Percentiles rank a stretch among this genome's conserved stretches.
phyloP scores from a whole-genome alignment of 2,888 invertebrate species.

The Linnaemya vulpina region DNA sequence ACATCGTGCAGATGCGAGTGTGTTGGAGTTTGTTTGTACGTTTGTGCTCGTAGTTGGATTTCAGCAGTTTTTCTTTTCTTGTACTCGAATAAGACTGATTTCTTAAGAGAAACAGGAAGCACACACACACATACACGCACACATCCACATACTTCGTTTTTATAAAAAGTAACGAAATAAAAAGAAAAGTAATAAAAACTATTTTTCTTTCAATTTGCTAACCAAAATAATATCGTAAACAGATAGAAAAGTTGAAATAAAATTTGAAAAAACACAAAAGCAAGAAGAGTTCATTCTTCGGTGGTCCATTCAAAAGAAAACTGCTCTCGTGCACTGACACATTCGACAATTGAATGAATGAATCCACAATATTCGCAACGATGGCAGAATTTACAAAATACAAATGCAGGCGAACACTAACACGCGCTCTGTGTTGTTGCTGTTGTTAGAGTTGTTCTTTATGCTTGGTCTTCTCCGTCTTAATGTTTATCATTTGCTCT shows the following conservation, averaged over 20 bases:
- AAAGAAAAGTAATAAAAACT: constrained; percentile 9
- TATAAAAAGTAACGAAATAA: not conserved
- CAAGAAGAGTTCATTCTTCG: constrained; percentile 28
- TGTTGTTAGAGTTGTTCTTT: constrained; percentile 21
- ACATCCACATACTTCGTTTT: not conserved
- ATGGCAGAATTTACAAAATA: constrained; percentile 23
- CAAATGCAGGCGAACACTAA: not conserved
- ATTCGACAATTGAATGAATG: constrained; percentile 65
- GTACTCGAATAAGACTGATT: constrained; percentile 34
- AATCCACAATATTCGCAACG: constrained; percentile 21
- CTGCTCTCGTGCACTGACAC: constrained; percentile 52
- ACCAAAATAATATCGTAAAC: constrained; percentile 40
- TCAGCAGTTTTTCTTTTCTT: constrained; percentile 11
- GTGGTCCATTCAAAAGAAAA: constrained; percentile 46
- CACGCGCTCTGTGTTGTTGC: constrained; percentile 1
- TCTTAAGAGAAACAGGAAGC: constrained; percentile 38
- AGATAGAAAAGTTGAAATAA: constrained; percentile 17
- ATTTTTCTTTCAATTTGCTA: constrained; percentile 47
- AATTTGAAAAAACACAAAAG: constrained; percentile 19
- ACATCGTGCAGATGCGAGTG: constrained; percentile 16
- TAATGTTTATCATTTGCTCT: constrained; percentile 39
- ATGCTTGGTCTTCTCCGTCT: constrained; percentile 16
- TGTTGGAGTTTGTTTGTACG: constrained; percentile 8
- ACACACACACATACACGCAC: not conserved
- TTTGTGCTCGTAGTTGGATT: constrained; percentile 21